These are phyloP conservation scores for Polylopha cassiicola DNA, from an alignment of 2,888 invertebrate genomes.

Conservation along the genomic window DNA sequence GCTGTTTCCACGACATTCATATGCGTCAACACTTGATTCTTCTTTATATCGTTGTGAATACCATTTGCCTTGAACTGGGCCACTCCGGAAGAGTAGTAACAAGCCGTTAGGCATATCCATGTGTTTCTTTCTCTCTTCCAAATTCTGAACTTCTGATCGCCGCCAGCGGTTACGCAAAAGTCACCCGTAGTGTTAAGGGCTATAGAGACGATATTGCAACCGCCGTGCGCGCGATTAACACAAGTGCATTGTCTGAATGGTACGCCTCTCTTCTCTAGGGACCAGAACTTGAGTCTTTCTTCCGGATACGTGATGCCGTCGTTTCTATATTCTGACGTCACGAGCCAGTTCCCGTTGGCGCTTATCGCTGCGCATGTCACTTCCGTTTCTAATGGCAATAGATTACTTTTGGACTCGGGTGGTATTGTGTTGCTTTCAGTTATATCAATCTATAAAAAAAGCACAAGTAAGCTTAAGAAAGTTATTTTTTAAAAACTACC, in stretches of 20 bases:
- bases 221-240: constrained; percentile 65
- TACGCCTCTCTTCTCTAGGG: constrained; percentile 30
- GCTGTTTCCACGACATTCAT: constrained; percentile 33
- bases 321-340: constrained; percentile 66
- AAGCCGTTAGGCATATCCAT: constrained; percentile 63
- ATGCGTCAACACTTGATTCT: constrained; percentile 42
- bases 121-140: constrained; percentile 51
- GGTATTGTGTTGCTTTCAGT: constrained; percentile 63
- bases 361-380: constrained; percentile 62
- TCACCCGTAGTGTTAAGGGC: constrained; percentile 54
- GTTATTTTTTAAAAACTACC: background rate
- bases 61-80: constrained; percentile 51
- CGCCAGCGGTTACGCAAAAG: constrained; percentile 65
- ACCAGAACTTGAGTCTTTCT: constrained; percentile 67
- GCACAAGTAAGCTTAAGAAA: background rate
- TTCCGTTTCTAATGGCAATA: constrained; percentile 64
- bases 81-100: constrained; percentile 65
- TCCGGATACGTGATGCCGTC: constrained; percentile 63
- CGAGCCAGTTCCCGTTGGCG: constrained; percentile 57
- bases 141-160: constrained; percentile 62
- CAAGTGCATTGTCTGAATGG: constrained; percentile 62
- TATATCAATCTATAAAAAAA: constrained; percentile 60
- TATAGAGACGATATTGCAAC: constrained; percentile 57
- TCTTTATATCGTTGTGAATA: constrained; percentile 54
- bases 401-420: constrained; percentile 52